Evolutionary conservation across 2,888 invertebrate genomes (phyloP).

Genomic region (Mamestra brassicae): DNA sequence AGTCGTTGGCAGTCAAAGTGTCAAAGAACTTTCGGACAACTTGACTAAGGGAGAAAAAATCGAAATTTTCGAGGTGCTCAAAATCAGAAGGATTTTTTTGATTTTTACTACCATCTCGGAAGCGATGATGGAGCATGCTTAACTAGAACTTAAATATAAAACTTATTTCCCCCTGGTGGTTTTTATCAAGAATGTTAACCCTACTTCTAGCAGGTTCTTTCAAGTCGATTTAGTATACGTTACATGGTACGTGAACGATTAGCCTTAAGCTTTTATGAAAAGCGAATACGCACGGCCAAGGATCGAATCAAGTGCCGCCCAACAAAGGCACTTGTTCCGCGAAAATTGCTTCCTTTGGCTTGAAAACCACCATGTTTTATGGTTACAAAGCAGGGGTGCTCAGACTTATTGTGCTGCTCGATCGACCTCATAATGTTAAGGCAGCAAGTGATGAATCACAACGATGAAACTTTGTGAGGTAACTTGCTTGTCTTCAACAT

Average conservation of each 20-base stretch:
- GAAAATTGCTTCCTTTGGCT: constrained; percentile 76
- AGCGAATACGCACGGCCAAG: constrained; percentile 65
- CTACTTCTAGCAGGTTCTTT: constrained; percentile 1
- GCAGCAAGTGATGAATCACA: too few species aligned
- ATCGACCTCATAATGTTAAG: neutral
- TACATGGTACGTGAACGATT: constrained; percentile 54
- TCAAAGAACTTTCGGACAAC: too few species aligned
- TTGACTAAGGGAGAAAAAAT: too few species aligned
- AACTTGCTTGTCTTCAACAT: too few species aligned
- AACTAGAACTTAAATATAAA: too few species aligned
- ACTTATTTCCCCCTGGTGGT: too few species aligned
- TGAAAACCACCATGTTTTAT: constrained; percentile 74
- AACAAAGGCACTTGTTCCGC: constrained; percentile 74
- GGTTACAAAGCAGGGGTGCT: constrained; percentile 25
- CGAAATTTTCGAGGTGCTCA: too few species aligned
- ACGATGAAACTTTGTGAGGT: too few species aligned
- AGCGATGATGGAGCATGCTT: too few species aligned
- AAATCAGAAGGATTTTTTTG: too few species aligned
- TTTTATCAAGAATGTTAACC: neutral
- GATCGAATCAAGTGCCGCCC: constrained; percentile 73
- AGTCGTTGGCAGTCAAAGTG: too few species aligned
- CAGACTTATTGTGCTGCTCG: neutral
- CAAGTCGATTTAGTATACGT: constrained; percentile 30
- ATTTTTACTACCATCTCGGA: too few species aligned
- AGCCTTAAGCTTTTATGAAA: constrained; percentile 58